Conservation (phyloP, 2,888 invertebrate species). For the Tachystola acroxantha region DNA sequence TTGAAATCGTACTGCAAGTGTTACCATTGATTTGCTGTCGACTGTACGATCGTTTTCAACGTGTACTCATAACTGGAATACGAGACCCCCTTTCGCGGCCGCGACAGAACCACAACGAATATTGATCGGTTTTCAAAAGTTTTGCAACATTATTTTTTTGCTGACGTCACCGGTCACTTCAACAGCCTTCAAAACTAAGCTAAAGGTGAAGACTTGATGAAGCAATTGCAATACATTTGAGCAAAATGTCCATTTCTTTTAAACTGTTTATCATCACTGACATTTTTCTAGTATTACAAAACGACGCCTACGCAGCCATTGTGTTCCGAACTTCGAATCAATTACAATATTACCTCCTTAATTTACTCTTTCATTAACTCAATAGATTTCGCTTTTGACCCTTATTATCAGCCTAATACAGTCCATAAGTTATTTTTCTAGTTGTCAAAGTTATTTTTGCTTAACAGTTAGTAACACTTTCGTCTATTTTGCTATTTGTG, state of each 20-base stretch:
- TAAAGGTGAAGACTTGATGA: too few species aligned
- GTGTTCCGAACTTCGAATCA: slow-evolving; percentile 27
- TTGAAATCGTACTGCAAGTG: too few species aligned
- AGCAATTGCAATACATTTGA: slow-evolving; percentile 16
- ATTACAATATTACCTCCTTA: slow-evolving; percentile 15
- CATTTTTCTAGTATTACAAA: slow-evolving; percentile 53
- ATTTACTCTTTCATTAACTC: background rate
- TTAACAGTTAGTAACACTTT: slow-evolving; percentile 2
- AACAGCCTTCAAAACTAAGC: too few species aligned
- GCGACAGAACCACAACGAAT: too few species aligned
- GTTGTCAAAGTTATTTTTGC: background rate
- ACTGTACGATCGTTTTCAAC: too few species aligned
- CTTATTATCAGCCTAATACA: background rate
- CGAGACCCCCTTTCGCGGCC: too few species aligned
- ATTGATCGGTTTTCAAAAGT: too few species aligned
- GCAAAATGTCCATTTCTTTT: slow-evolving; percentile 24
- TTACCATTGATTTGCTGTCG: too few species aligned
- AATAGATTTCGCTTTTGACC: background rate
- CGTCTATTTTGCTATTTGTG: slow-evolving; percentile 8
- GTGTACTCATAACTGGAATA: too few species aligned
- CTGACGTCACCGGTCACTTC: too few species aligned
- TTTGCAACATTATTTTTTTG: too few species aligned
- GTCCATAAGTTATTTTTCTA: background rate
- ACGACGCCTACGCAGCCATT: slow-evolving; percentile 51
- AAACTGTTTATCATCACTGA: slow-evolving; percentile 30